Conservation (phyloP, 2,888 invertebrate species). For the Atrina japonica region DNA sequence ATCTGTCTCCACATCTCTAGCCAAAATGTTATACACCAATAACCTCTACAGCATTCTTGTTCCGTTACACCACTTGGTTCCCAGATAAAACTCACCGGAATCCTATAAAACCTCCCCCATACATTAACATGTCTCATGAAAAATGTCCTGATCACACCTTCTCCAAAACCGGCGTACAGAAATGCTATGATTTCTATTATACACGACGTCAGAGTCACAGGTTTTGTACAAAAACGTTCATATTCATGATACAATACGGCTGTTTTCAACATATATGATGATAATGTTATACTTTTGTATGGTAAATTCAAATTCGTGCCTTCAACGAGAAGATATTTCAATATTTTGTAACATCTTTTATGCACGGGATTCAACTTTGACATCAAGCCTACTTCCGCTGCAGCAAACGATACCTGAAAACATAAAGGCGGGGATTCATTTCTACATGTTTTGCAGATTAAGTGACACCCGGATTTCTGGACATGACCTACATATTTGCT, state of each 20-base stretch:
- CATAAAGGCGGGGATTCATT: not conserved
- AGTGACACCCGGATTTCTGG: not conserved
- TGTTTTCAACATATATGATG: conserved; percentile 12
- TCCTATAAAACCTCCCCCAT: not conserved
- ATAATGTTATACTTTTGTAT: conserved; percentile 3
- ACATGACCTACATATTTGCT: not conserved
- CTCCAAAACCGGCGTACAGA: not conserved
- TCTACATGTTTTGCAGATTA: conserved; percentile 1
- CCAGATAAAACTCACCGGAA: not conserved
- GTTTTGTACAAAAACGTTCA: not conserved
- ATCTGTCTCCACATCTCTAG: conserved; percentile 3
- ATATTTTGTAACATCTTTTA: conserved; percentile 5
- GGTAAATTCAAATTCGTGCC: conserved; percentile 3
- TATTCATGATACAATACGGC: not conserved
- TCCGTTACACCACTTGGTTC: not conserved
- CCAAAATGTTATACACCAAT: not conserved
- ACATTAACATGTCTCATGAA: conserved; percentile 6
- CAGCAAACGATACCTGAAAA: conserved; percentile 2
- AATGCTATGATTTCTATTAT: not conserved
- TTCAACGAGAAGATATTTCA: conserved; percentile 10
- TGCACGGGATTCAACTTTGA: conserved; percentile 1
- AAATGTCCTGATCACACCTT: conserved; percentile 2
- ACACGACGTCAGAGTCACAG: not conserved
- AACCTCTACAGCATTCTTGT: not conserved
- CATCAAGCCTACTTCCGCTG: conserved; percentile 2